Evolutionary conservation across 2,888 invertebrate genomes (phyloP), one percentile per base, ranked within the genome.

Genomic region (Craniophora ligustri): DNA sequence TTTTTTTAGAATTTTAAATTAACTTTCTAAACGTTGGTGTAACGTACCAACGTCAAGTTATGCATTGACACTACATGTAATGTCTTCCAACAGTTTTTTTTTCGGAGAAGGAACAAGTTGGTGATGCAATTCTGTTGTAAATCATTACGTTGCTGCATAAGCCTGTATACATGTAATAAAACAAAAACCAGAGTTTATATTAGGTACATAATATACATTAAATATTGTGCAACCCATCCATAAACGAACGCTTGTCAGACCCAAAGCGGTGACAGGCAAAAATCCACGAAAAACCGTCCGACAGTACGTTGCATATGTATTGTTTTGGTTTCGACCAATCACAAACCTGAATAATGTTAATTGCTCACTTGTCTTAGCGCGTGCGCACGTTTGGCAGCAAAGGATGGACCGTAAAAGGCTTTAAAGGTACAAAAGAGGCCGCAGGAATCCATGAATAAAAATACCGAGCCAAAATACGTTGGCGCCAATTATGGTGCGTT

Each of bases 391-490:
- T 56, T 44, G 51, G 41, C 63, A 64, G 56, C 75, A 81, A 85
- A 74, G 68, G 53, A 50, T 64, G 69, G 62, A 44, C 87, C 84
- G 60, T 84, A 86, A 80, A 88, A 74, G 87, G 74, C 71, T 71
- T 76, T 71, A 76, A 67, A 70, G 73, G 71, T 71, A 72, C 75
- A 78, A 78, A 83, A 79, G 82, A 70, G 69, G 61, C 78, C 72
- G 75, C 61, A 79, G 82, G 88, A 81, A 85, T 86, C 80, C 84
- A 83, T 88, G 88, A 89, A 90, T 89, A 89, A 88, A 89, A 89
- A 89, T 86, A 79, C 84, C 83, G 71, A 72, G 71, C 84, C 84
- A 83, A 86, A 88, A 87, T 82, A 80, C 81, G 72, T 84, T 84
- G 81, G 79, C 81, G 79, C 81, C 85, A 85, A 86, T 87, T 87